These are phyloP conservation scores for Tor tambroides DNA, from an alignment of 2,113 vertebrate genomes.

Conservation along the genomic window DNA sequence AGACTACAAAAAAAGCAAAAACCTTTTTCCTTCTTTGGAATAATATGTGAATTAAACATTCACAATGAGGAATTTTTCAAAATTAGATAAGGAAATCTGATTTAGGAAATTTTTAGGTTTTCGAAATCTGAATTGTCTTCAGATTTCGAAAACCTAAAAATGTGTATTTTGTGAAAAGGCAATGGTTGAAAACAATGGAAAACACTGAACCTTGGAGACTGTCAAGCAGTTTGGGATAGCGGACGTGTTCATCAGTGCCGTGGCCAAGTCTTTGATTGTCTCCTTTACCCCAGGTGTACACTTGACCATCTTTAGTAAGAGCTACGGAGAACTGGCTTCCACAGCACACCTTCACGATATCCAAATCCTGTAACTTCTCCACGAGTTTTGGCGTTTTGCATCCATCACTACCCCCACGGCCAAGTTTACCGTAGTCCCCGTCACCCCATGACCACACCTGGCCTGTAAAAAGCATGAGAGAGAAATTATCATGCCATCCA, in stretches of 20 bases:
- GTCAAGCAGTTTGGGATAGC: conserved; percentile 94
- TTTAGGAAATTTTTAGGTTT: too few species aligned
- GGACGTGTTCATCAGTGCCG: conserved; percentile 94
- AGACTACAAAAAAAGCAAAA: too few species aligned
- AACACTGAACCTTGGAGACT: conserved; percentile 84
- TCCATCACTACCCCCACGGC: conserved; percentile 94
- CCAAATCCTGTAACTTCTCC: conserved; percentile 95
- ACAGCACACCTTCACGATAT: conserved; percentile 92
- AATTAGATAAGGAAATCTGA: too few species aligned
- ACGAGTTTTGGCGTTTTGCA: conserved; percentile 96
- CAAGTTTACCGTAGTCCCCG: conserved; percentile 96
- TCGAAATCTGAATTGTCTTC: too few species aligned
- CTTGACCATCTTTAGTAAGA: conserved; percentile 93
- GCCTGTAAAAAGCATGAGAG: conserved; percentile 72
- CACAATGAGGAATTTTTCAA: too few species aligned
- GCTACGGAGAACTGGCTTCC: conserved; percentile 97
- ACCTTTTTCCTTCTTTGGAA: too few species aligned
- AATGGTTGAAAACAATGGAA: neutral
- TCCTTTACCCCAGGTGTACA: conserved; percentile 98
- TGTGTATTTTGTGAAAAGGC: neutral
- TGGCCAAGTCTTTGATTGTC: conserved; percentile 98
- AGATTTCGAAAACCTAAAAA: too few species aligned
- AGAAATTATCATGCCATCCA: neutral
- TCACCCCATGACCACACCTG: conserved; percentile 99
- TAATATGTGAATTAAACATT: too few species aligned